phyloP scores from a whole-genome alignment of 2,888 invertebrate genomes.

The Archips xylosteana region DNA sequence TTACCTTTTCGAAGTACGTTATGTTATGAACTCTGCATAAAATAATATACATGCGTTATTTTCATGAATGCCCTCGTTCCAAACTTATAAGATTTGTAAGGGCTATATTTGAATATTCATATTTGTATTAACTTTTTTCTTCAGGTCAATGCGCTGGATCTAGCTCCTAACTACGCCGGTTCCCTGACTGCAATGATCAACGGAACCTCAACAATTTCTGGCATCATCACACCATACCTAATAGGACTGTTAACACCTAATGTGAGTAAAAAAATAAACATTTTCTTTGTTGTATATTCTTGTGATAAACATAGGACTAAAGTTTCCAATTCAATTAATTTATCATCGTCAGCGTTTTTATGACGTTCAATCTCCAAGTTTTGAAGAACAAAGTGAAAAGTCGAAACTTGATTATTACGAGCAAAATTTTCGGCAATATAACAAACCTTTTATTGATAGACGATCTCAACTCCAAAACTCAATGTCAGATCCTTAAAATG shows the following conservation, averaged over 20 bases:
- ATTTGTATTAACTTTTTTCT: not conserved
- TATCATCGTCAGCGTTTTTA: slow-evolving; percentile 7
- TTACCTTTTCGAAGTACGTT: no score
- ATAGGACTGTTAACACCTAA: slow-evolving; percentile 87
- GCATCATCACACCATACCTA: slow-evolving; percentile 87
- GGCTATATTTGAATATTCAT: no score
- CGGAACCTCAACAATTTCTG: slow-evolving; percentile 87
- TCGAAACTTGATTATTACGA: slow-evolving; percentile 40
- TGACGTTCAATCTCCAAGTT: slow-evolving; percentile 6
- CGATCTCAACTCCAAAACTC: slow-evolving; percentile 48
- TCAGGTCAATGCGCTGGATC: slow-evolving; percentile 87
- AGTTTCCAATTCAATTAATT: slow-evolving; percentile 2
- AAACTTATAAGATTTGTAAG: no score
- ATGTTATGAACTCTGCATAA: no score
- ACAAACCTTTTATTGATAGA: slow-evolving; percentile 49
- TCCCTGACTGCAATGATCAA: slow-evolving; percentile 88
- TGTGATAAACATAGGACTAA: not conserved
- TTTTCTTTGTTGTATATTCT: not conserved
- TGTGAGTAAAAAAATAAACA: slow-evolving; percentile 71
- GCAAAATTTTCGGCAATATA: slow-evolving; percentile 47
- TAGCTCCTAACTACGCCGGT: slow-evolving; percentile 88
- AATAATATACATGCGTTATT: no score
- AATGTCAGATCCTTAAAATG: not conserved
- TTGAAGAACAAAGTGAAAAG: slow-evolving; percentile 15
- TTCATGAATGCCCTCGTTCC: no score